These are phyloP conservation scores for Nycteola revayana DNA, from an alignment of 2,888 invertebrate species.

Conservation along the genomic window DNA sequence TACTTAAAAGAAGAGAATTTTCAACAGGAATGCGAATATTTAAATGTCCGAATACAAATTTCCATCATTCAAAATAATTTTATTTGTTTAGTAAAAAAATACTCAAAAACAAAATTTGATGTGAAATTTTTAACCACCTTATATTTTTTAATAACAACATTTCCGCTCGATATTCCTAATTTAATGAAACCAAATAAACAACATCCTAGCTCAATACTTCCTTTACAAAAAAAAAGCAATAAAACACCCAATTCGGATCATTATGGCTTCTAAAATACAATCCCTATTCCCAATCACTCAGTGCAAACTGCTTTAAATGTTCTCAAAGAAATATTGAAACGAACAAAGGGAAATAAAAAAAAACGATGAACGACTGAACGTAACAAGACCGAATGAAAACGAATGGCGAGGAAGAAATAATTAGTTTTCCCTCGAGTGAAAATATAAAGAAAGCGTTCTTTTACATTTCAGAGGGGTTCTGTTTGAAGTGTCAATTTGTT, in stretches of 20 bases:
- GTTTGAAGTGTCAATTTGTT: no score
- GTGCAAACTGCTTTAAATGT: slow-evolving; percentile 16
- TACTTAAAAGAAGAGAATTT: no score
- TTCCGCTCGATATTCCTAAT: no score
- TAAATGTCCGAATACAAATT: no score
- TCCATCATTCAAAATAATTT: no score
- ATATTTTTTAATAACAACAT: no score
- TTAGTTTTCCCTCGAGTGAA: slow-evolving; percentile 44
- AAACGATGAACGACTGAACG: slow-evolving; percentile 15
- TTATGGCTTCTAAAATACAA: slow-evolving; percentile 19
- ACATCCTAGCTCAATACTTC: no score
- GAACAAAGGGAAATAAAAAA: slow-evolving; percentile 23
- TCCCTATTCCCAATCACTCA: slow-evolving; percentile 27
- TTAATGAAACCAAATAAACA: no score
- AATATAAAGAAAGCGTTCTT: neutral
- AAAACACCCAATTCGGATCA: slow-evolving; percentile 12
- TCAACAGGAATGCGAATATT: no score
- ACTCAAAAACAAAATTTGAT: no score
- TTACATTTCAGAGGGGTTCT: neutral
- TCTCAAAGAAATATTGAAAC: slow-evolving; percentile 21
- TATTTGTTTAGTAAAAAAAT: no score
- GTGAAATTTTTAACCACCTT: no score
- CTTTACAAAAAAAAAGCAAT: neutral
- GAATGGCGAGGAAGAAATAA: slow-evolving; percentile 51
- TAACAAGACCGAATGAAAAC: slow-evolving; percentile 48